Evolutionary conservation across 2,888 invertebrate species (phyloP).

Genomic region (Aelia acuminata): DNA sequence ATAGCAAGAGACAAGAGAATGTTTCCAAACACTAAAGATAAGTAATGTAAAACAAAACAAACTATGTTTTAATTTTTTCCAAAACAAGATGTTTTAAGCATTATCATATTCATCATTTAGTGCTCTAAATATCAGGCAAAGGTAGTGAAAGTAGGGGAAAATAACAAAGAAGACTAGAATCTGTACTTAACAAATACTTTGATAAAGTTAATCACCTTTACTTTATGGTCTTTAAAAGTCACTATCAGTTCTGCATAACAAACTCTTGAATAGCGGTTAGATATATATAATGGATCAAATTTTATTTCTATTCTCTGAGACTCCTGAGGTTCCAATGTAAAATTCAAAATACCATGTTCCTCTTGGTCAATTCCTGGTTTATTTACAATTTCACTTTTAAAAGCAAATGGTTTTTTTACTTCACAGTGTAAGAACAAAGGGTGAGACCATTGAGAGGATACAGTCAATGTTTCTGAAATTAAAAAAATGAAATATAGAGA

Average conservation of each 20-base stretch:
- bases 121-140: too few relatives aligned
- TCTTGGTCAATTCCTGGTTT: neutral
- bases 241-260: neutral
- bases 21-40: too few relatives aligned
- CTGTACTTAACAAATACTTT: too few relatives aligned
- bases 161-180: too few relatives aligned
- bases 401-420: constrained; percentile 17
- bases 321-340: neutral
- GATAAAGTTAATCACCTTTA: constrained; percentile 14
- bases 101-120: too few relatives aligned
- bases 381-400: neutral
- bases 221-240: constrained; percentile 5
- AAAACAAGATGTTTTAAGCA: too few relatives aligned
- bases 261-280: constrained; percentile 20
- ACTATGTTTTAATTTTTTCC: too few relatives aligned
- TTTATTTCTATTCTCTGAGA: neutral
- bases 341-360: neutral
- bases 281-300: constrained; percentile 21
- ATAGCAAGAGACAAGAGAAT: too few relatives aligned
- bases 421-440: neutral
- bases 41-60: too few relatives aligned
- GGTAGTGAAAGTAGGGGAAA: too few relatives aligned
- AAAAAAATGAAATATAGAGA: neutral
- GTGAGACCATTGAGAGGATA: constrained; percentile 27
- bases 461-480: constrained; percentile 20